These are phyloP conservation scores for Eurosta solidaginis DNA, from an alignment of 1,140 invertebrate genomes.

Conservation along the genomic window DNA sequence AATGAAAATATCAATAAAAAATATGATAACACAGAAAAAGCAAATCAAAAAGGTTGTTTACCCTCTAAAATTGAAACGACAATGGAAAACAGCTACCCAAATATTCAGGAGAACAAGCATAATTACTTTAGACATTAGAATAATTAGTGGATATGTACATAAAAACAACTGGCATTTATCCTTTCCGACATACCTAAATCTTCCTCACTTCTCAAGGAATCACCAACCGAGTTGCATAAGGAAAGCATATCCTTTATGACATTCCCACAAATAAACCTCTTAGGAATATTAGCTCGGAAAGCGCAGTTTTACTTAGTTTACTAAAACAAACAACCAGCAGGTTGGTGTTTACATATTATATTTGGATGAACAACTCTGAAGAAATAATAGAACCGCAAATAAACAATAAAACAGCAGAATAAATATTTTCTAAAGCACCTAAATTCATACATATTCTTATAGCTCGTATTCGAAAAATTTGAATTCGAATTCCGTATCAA, in stretches of 20 bases:
- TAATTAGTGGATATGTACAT: neutral
- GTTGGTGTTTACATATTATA: no score
- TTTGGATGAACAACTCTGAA: no score
- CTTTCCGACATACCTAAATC: neutral
- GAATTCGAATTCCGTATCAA: neutral
- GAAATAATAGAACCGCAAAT: no score
- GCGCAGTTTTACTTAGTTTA: slow-evolving; percentile 41
- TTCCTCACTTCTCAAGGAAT: neutral
- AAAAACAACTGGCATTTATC: neutral
- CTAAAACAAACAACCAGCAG: neutral
- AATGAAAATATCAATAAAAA: no score
- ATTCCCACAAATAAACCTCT: slow-evolving; percentile 58
- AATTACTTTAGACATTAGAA: slow-evolving; percentile 11
- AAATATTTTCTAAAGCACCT: neutral
- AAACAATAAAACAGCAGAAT: neutral
- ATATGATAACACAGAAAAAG: neutral
- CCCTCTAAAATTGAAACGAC: neutral
- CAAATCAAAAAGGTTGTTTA: neutral
- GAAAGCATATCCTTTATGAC: slow-evolving; percentile 47
- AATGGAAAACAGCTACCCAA: neutral
- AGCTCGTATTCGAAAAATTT: neutral
- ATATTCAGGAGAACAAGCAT: neutral
- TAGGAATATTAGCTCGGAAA: slow-evolving; percentile 58
- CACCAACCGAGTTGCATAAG: neutral
- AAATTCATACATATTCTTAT: neutral